A percentile compares a stretch with the other conserved stretches of the same genome.
phyloP scores from a whole-genome alignment of 2,888 invertebrate genomes.

The Lasiommata megera region DNA sequence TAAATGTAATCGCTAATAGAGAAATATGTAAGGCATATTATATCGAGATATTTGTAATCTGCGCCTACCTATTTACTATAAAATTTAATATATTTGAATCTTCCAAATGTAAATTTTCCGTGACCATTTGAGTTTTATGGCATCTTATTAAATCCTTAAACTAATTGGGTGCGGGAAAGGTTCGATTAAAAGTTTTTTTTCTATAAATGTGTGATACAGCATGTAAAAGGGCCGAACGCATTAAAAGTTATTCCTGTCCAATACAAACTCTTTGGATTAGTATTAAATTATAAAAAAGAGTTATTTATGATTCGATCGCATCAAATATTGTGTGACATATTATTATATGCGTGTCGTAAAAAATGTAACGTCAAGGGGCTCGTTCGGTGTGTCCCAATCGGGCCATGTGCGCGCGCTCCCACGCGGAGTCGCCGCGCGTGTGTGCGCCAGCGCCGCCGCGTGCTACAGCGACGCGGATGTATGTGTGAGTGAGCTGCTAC shows the following conservation, averaged over 20 bases:
- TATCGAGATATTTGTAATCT: too few relatives aligned
- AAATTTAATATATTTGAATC: too few relatives aligned
- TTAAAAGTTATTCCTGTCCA: too few relatives aligned
- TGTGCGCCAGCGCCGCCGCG: constrained; percentile 74
- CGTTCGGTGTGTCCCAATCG: constrained; percentile 76
- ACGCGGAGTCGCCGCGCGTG: constrained; percentile 73
- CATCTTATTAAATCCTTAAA: too few relatives aligned
- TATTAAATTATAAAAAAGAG: neutral
- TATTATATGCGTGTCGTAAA: constrained; percentile 66
- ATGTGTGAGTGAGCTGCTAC: constrained; percentile 73
- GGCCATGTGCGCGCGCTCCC: constrained; percentile 80
- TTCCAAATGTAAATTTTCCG: too few relatives aligned
- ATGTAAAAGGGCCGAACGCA: too few relatives aligned
- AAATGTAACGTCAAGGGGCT: constrained; percentile 76
- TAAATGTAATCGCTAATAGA: neutral
- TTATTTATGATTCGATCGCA: constrained; percentile 19
- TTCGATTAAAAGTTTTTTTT: too few relatives aligned
- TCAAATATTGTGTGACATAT: constrained; percentile 53
- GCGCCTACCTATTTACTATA: too few relatives aligned
- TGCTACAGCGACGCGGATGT: constrained; percentile 44
- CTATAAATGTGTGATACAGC: too few relatives aligned
- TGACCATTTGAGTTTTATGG: too few relatives aligned
- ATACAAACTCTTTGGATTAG: too few relatives aligned
- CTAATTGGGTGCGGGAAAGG: too few relatives aligned
- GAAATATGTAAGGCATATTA: neutral